A percentile compares a stretch with the other conserved stretches of the same genome.
phyloP scores from a whole-genome alignment of 2,113 vertebrate genomes.

The Chloebia gouldiae region DNA sequence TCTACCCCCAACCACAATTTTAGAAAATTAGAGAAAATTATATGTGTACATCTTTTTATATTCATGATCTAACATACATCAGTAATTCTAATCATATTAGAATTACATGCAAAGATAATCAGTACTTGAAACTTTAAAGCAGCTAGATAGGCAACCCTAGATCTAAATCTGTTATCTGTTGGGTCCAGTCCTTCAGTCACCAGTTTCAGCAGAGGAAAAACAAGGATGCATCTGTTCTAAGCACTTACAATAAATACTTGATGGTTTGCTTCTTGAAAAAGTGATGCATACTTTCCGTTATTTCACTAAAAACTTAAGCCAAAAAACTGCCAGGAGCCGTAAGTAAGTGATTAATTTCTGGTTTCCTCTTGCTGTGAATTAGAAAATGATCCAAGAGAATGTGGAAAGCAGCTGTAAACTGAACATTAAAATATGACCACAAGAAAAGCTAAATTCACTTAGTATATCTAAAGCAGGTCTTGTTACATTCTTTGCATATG shows the following conservation, averaged over 20 bases:
- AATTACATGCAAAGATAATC: not conserved
- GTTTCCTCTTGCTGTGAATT: slow-evolving; percentile 56
- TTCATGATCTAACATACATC: not conserved
- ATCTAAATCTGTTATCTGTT: not conserved
- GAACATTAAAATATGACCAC: not conserved
- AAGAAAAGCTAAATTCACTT: not conserved
- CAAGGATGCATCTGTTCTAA: slow-evolving; percentile 45
- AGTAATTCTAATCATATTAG: not conserved
- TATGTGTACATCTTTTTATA: not conserved
- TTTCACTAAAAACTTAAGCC: slow-evolving; percentile 25
- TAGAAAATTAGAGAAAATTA: not conserved
- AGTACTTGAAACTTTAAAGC: not conserved
- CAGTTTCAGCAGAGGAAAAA: slow-evolving; percentile 25
- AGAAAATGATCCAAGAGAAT: slow-evolving; percentile 62
- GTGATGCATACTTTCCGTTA: slow-evolving; percentile 35
- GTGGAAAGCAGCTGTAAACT: slow-evolving; percentile 52
- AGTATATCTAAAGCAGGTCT: not conserved
- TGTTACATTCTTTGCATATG: not conserved
- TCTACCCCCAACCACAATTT: not conserved
- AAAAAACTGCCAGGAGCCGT: slow-evolving; percentile 50
- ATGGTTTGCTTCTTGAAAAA: not conserved
- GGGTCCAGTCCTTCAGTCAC: not conserved
- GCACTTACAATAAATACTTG: slow-evolving; percentile 33
- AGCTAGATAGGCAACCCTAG: not conserved
- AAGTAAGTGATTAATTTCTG: slow-evolving; percentile 63